phyloP scores from a whole-genome alignment of 2,888 invertebrate species.

The Habroteleia sp. region DNA sequence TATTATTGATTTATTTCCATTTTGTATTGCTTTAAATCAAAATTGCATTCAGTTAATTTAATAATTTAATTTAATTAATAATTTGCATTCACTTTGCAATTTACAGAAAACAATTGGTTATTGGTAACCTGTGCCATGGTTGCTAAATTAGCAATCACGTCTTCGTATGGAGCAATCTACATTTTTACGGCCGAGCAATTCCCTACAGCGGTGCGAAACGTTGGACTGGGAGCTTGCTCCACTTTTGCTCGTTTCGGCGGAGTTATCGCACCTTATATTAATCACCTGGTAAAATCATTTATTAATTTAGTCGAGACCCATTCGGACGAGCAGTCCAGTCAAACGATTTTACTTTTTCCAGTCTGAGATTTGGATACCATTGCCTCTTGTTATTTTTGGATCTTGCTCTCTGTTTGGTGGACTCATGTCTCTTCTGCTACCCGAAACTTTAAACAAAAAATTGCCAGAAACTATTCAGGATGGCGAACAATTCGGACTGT shows the following conservation, averaged over 20 bases:
- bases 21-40: too few relatives aligned
- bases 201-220: slow-evolving; percentile 87
- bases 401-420: slow-evolving; percentile 83
- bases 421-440: slow-evolving; percentile 83
- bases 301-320: too few relatives aligned
- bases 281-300: slow-evolving; percentile 83
- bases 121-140: slow-evolving; percentile 85
- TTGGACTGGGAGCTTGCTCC: slow-evolving; percentile 85
- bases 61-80: not conserved
- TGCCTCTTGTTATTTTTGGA: slow-evolving; percentile 85
- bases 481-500: slow-evolving; percentile 85
- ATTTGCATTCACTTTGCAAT: too few relatives aligned
- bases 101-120: slow-evolving; percentile 83
- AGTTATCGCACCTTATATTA: slow-evolving; percentile 84
- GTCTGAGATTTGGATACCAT: slow-evolving; percentile 83
- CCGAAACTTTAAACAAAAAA: slow-evolving; percentile 85
- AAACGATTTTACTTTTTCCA: too few relatives aligned
- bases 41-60: not conserved
- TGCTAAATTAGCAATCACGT: slow-evolving; percentile 87
- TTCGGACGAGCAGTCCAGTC: too few relatives aligned
- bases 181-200: slow-evolving; percentile 89
- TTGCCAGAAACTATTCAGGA: slow-evolving; percentile 86
- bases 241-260: slow-evolving; percentile 85
- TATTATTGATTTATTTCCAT: too few relatives aligned
- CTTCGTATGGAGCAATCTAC: slow-evolving; percentile 88